phyloP scores from a whole-genome alignment of 2,797 vertebrate genomes.

The Xerus rutilus region DNA sequence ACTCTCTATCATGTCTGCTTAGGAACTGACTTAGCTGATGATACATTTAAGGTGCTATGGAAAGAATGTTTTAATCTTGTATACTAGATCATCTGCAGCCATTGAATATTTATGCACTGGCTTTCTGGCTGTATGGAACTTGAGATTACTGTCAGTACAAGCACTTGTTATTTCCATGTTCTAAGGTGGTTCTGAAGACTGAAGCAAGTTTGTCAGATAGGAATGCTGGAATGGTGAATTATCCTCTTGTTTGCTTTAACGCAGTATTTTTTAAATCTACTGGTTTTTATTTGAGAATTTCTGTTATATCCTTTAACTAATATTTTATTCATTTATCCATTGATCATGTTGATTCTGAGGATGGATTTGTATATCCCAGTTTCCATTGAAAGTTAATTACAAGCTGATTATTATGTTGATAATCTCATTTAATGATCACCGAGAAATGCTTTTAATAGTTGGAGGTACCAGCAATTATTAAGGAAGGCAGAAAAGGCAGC shows the following conservation, averaged over 20 bases:
- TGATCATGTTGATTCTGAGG: neutral
- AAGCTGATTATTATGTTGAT: constrained; percentile 2
- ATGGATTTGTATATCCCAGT: neutral
- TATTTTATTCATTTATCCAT: neutral
- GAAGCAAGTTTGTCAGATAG: neutral
- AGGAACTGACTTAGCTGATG: neutral
- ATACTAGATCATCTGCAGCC: neutral
- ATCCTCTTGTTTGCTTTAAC: neutral
- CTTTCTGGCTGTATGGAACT: neutral
- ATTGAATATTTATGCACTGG: neutral
- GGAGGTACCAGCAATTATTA: neutral
- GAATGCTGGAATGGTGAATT: neutral
- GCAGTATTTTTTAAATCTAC: neutral
- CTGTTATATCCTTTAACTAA: neutral
- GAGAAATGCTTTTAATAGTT: neutral
- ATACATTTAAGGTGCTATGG: neutral
- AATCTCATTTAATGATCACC: constrained; percentile 44
- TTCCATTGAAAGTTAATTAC: neutral
- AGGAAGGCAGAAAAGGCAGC: neutral
- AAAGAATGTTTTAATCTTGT: neutral
- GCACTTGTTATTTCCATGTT: constrained; percentile 2
- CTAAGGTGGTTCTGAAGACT: neutral
- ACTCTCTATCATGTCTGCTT: no score
- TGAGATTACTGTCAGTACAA: neutral
- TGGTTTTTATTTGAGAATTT: neutral